phyloP scores from a whole-genome alignment of 1,140 invertebrate genomes.

The Trachymyrmex cornetzi region DNA sequence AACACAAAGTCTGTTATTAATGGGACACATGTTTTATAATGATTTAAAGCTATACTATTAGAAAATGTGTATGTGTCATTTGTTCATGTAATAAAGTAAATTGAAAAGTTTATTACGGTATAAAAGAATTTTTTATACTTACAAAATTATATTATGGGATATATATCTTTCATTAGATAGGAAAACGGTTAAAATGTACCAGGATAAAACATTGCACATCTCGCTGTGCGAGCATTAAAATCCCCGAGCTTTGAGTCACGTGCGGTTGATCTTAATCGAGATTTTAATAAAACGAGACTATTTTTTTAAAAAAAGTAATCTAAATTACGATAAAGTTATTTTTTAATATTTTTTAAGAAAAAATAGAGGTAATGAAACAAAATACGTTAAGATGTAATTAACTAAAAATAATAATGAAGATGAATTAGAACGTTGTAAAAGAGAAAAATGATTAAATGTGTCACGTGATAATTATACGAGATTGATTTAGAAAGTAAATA shows the following conservation, averaged over 20 bases:
- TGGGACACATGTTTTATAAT: neutral
- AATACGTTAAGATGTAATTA: neutral
- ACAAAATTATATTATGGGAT: neutral
- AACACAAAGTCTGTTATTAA: neutral
- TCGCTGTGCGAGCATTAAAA: slow-evolving; percentile 22
- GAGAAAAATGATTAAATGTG: slow-evolving; percentile 18
- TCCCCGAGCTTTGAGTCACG: neutral
- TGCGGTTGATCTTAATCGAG: neutral
- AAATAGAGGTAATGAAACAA: neutral
- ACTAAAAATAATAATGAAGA: neutral
- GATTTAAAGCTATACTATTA: neutral
- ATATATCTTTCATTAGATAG: neutral
- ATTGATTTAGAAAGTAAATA: slow-evolving; percentile 53
- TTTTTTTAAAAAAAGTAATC: neutral
- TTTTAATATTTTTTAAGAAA: neutral
- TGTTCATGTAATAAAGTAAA: neutral
- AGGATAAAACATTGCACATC: neutral
- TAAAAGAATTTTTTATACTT: neutral
- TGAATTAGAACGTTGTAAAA: neutral
- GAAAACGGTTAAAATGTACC: slow-evolving; percentile 16
- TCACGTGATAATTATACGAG: slow-evolving; percentile 7
- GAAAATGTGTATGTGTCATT: neutral
- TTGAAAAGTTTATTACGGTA: neutral
- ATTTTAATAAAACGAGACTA: neutral
- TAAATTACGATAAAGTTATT: neutral